Base-by-base conservation (phyloP, 2,888 invertebrate genomes). In the Altica lythri region DNA sequence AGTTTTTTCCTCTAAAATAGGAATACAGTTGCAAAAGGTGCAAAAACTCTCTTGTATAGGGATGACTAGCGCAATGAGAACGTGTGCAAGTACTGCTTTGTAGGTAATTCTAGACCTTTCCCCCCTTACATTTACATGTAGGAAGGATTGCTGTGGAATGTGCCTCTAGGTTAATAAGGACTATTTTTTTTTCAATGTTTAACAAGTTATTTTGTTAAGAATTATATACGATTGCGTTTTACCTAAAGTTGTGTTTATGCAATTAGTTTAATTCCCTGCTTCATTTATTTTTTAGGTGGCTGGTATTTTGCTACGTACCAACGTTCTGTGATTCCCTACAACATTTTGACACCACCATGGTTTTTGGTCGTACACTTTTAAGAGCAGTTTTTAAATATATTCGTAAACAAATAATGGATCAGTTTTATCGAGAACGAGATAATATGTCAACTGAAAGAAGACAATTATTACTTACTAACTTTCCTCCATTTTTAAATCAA, bases 301-400 rank as follows among this genome's bases (percentile, higher is more conserved):
- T 97, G 32, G 92, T 95, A 4, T 95, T 94, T 74, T 96, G 95
- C 72, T 93, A 95, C 76, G 92, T 96, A 18, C 96, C 96, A 0
- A 92, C 93, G 0, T 93, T 95, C 75, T 96, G 96, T 72, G 94
- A 95, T 75, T 95, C 95, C 0, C 76, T 97, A 37, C 88, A 90
- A 0, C 92, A 93, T 72, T 92, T 89, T 70, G 95, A 95, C 65
- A 92, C 94, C 0, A 91, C 95, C 0, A 79, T 90, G 17, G 92
- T 95, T 14, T 97, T 97, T 77, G 97, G 96, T 0, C 83, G 91
- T 17, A 91, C 92, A 0, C 78, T 96, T 35, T 80, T 96, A 1
- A 83, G 89, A 29, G 91, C 93, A 0, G 90, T 95, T 1, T 96
- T 89, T 69, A 80, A 82, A 61, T 72, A 74, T 53, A 89, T 95